Evolutionary conservation across 1,140 invertebrate genomes (phyloP), one percentile per base, ranked within the genome.

Genomic region (Acromyrmex charruanus): DNA sequence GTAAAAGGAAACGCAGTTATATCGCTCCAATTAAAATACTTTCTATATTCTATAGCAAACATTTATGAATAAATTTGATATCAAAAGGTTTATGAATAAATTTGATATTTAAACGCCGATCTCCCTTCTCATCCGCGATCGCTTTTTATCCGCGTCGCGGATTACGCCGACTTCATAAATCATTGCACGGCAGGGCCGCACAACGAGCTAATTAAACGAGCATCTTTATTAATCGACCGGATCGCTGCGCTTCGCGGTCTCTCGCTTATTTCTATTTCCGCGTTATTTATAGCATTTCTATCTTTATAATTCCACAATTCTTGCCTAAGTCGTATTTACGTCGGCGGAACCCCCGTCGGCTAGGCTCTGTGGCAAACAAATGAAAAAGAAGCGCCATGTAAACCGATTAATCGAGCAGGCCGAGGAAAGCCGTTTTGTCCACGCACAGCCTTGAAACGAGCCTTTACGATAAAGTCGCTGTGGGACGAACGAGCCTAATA

Each of bases 401-500:
- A 85, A 77, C 61, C 74, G 59, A 77, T 85, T 85, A 85, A 85
- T 75, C 74, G 74, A n/a, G 66, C 35, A 18, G 44, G 4, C 16
- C 66, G 66, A 21, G 28, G 61, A 66, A 21, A 77, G 65, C 51
- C 77, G 66, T n/a, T n/a, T 51, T 72, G 72, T 85, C 81, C 63
- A 85, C 81, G 71, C 31, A 58, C 61, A 85, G 72, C 71, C 74
- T 85, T 77, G 82, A 77, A 61, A 59, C 49, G 72, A 55, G 51
- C 35, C 28, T 28, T 59, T 18, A 51, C 59, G 82, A 85, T 85
- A 85, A 75, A 77, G 82, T 85, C 75, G 59, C 82, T 39, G 72
- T 75, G 72, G 39, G 71, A 85, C 72, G 81, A 77, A 77, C 81
- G 58, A 85, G 72, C 71, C 71, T 77, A 85, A 85, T 85, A 85